These are phyloP conservation scores for Channallabes apus DNA, from an alignment of 2,797 vertebrate genomes.

Conservation along the genomic window DNA sequence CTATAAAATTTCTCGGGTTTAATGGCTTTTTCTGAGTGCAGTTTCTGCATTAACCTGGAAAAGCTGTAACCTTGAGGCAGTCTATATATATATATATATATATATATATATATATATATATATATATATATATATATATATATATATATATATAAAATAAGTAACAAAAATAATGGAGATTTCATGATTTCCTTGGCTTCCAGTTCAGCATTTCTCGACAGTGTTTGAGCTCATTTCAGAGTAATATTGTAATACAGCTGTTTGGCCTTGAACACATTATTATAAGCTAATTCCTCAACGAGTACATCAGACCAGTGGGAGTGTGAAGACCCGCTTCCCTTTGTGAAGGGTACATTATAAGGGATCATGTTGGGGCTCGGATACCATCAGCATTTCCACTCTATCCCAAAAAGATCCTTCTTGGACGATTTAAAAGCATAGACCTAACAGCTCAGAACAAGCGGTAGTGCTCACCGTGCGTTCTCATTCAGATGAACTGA, in stretches of 20 bases:
- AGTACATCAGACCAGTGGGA: too few relatives aligned
- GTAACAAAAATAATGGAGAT: not conserved
- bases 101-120: too few relatives aligned
- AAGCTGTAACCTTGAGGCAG: constrained; percentile 57
- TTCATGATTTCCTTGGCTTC: constrained; percentile 19
- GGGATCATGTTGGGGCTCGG: not conserved
- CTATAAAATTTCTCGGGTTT: not conserved
- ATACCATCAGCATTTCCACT: not conserved
- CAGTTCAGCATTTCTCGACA: not conserved
- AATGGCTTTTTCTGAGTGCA: not conserved
- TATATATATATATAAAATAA: too few relatives aligned
- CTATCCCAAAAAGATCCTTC: too few relatives aligned
- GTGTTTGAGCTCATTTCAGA: constrained; percentile 15
- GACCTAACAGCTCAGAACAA: not conserved
- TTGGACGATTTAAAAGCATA: not conserved
- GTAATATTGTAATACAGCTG: not conserved
- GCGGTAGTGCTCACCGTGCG: not conserved
- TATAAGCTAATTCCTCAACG: not conserved
- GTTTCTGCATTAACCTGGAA: constrained; percentile 47
- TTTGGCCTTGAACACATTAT: constrained; percentile 4
- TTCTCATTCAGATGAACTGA: not conserved
- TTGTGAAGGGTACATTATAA: too few relatives aligned
- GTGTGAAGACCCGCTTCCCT: not conserved
- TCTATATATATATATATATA: not conserved
- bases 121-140: too few relatives aligned